Percentiles rank a stretch among this genome's conserved stretches.
These are phyloP conservation scores for Drosophila merina DNA, from an alignment of 2,888 invertebrate genomes.

Conservation along the genomic window DNA sequence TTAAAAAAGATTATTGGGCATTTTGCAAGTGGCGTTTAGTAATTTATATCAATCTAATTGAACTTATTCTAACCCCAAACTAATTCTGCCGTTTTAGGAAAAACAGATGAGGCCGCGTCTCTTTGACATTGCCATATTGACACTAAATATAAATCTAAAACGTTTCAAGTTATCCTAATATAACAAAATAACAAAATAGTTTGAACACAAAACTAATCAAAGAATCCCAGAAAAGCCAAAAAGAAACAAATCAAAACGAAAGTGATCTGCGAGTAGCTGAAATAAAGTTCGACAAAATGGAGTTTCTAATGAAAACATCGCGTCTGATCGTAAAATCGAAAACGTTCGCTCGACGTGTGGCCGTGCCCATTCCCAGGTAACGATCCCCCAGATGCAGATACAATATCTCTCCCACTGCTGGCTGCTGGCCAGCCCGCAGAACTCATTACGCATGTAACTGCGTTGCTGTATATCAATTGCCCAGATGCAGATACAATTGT, in stretches of 20 bases:
- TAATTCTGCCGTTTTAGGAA: conserved; percentile 76
- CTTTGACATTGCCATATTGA: conserved; percentile 82
- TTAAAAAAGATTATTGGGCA: conserved; percentile 7
- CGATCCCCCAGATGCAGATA: conserved; percentile 29
- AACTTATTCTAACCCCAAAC: conserved; percentile 37
- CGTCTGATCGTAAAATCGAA: conserved; percentile 82
- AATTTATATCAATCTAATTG: conserved; percentile 4
- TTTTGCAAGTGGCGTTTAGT: conserved; percentile 59
- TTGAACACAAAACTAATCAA: conserved; percentile 21
- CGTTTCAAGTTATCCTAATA: conserved; percentile 58
- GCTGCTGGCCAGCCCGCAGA: conserved; percentile 15
- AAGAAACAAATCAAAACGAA: conserved; percentile 10
- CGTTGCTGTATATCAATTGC: conserved; percentile 61
- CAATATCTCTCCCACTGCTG: conserved; percentile 1
- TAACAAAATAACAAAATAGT: conserved; percentile 11
- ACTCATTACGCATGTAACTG: conserved; percentile 73
- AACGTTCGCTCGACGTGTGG: conserved; percentile 83
- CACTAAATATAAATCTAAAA: conserved; percentile 80
- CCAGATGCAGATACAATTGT: conserved; percentile 35
- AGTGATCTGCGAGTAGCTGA: conserved; percentile 26
- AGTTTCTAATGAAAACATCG: conserved; percentile 83
- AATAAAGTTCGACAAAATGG: conserved; percentile 72
- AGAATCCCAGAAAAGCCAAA: conserved; percentile 19
- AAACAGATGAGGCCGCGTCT: conserved; percentile 80
- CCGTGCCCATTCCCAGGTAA: conserved; percentile 84